phyloP scores from a whole-genome alignment of 2,797 vertebrate genomes.

The Notolabrus celidotus region DNA sequence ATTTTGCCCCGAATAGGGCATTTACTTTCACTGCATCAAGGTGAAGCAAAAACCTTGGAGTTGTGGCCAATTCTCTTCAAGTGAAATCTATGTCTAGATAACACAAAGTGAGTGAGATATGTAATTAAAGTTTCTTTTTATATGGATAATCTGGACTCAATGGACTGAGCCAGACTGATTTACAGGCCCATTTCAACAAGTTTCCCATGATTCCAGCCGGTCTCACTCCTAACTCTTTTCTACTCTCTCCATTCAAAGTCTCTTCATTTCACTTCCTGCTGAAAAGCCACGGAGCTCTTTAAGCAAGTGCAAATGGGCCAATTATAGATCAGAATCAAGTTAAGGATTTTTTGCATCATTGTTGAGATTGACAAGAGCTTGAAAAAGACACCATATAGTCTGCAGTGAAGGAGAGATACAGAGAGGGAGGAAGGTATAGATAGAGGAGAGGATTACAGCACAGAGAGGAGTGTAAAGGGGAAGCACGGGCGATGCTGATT shows the following conservation, averaged over 20 bases:
- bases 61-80: too few relatives aligned
- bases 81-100: background rate
- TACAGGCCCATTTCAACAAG: background rate
- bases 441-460: background rate
- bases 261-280: background rate
- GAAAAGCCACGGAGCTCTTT: constrained; percentile 11
- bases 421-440: constrained; percentile 3
- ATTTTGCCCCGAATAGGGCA: background rate
- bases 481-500: constrained; percentile 32
- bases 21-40: background rate
- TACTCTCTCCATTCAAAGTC: background rate
- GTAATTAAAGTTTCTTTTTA: background rate
- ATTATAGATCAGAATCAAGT: constrained; percentile 7
- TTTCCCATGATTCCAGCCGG: background rate
- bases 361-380: background rate
- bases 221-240: background rate
- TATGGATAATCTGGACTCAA: too few relatives aligned
- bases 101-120: background rate
- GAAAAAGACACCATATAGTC: background rate
- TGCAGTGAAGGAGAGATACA: background rate
- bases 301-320: background rate
- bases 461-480: constrained; percentile 6
- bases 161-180: background rate
- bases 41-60: background rate
- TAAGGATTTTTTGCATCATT: background rate